Evolutionary conservation across 92 coral and sea anemone species (phyloP), one percentile per base, ranked within the genome.

Genomic region (Porites cylindrica): DNA sequence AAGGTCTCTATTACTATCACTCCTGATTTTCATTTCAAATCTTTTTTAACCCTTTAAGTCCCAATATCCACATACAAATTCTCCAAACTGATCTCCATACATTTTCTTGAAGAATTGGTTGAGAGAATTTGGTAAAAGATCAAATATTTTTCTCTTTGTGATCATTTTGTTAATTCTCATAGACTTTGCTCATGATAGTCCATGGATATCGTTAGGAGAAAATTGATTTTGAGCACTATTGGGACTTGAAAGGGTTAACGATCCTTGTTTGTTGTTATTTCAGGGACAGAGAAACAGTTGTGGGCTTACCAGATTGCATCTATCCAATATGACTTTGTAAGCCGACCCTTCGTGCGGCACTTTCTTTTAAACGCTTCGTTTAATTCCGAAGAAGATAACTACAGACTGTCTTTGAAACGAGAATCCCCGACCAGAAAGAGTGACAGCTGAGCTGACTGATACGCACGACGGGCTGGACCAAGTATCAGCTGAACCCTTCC

Each of bases 331-430:
- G 96, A 92, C 96, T 95, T 93, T 59, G 79, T 91, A 50, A 97
- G 93, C 79, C 90, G 88, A 58, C 93, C 91, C 6, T 95, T 90
- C 8, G 91, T 91, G 8, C 91, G 91, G 20, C 93, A 97, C 60
- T 97, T 95, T 70, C 93, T 97, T 16, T 95, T 97, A 7, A 95
- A 93, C 87, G 95, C 96, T 7, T 86, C 98, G 12, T 95, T 97
- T 73, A 97, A 97, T 89, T 90, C 99, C 1, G 99, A 97, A 58
- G 98, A 97, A 87, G 99, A 97, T 24, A 97, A 97, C 83, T 97
- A 97, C 91, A 97, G 95, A 56, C 96, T 95, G 68, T 97, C 99
- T 7, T 82, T 97, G 51, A 96, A 97, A 78, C 91, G 97, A 19
- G 99, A 97, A 88, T 85, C 92, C 32, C 94, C 96, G 12, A 81